Evolutionary conservation across 2,797 vertebrate species (phyloP), one percentile per base, ranked within the genome.

Genomic region (Paguma larvata): DNA sequence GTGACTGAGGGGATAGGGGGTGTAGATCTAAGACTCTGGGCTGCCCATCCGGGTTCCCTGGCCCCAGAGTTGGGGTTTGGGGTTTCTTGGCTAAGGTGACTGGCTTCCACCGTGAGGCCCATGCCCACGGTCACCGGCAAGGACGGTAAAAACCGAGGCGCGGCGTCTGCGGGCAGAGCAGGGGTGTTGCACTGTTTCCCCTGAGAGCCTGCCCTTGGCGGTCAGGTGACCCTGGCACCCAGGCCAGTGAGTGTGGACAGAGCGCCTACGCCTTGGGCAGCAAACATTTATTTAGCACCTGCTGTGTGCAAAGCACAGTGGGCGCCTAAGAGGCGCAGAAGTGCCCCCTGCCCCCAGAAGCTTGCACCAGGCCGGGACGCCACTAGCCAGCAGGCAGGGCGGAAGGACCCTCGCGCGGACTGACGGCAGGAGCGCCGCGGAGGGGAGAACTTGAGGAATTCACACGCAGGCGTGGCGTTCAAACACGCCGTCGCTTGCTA

Each of bases 131-230:
- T 62, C 67, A 38, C 75, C n/a, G 46, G 21, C 77, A 15, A 25
- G 23, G 32, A 56, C 46, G 1, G 41, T 8, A 5, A 30, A 41
- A 19, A 23, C 3, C 0, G 11, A 63, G 38, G 27, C 53, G 21
- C 18, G 1, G 11, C 27, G 46, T 41, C 18, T 0, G 56, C 0
- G 0, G 23, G 41, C 59, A 56, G 63, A 56, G 12, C 23, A 1
- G 18, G 51, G 53, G 0, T 12, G 8, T 38, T 3, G 27, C 3
- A 9, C 19, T 6, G 23, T 11, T 3, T 67, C 63, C 32, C 4
- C 41, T 11, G 30, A 19, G 27, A 1, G 16, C 16, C 1, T 6
- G 4, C 73, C 21, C 14, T 30, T 72, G 2, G 32, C 21, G 23
- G 0, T 19, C 4, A 15, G 30, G 75, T 3, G 1, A 8, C 8